These are phyloP conservation scores for Bicyclus anynana DNA, from an alignment of 1,140 invertebrate genomes.

Conservation along the genomic window DNA sequence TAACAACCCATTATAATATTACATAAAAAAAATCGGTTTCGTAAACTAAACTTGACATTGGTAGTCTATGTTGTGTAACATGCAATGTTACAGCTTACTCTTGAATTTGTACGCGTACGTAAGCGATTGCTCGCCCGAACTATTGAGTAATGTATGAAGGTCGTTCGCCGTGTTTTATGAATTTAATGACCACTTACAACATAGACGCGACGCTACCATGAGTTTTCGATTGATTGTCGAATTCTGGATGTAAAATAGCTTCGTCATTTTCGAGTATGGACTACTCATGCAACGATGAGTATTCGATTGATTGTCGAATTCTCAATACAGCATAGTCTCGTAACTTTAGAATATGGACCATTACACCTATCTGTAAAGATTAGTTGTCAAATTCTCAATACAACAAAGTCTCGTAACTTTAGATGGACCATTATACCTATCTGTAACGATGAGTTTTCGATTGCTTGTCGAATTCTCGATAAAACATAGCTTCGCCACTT, in stretches of 20 bases:
- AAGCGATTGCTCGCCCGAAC: slow-evolving; percentile 16
- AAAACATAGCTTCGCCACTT: too few relatives aligned
- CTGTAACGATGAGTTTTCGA: slow-evolving; percentile 9
- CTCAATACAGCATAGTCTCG: too few relatives aligned
- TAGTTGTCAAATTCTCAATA: too few relatives aligned
- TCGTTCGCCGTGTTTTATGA: slow-evolving; percentile 19
- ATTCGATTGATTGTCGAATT: not conserved
- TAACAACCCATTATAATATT: too few relatives aligned
- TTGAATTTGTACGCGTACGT: not conserved
- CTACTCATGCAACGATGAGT: slow-evolving; percentile 6
- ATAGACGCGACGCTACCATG: too few relatives aligned
- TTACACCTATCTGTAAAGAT: too few relatives aligned
- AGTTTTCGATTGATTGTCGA: too few relatives aligned
- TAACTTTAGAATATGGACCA: too few relatives aligned
- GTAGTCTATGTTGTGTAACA: not conserved
- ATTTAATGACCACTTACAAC: slow-evolving; percentile 27
- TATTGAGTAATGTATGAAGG: slow-evolving; percentile 26
- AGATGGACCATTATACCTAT: too few relatives aligned
- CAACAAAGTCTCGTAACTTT: too few relatives aligned
- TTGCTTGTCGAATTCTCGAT: not conserved
- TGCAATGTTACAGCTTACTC: not conserved
- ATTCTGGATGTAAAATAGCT: too few relatives aligned
- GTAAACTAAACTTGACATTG: not conserved
- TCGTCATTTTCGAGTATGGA: too few relatives aligned
- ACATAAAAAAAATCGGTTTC: not conserved